Base-by-base conservation (phyloP, 2,888 invertebrate genomes). In the Ptychoptera albimana region DNA sequence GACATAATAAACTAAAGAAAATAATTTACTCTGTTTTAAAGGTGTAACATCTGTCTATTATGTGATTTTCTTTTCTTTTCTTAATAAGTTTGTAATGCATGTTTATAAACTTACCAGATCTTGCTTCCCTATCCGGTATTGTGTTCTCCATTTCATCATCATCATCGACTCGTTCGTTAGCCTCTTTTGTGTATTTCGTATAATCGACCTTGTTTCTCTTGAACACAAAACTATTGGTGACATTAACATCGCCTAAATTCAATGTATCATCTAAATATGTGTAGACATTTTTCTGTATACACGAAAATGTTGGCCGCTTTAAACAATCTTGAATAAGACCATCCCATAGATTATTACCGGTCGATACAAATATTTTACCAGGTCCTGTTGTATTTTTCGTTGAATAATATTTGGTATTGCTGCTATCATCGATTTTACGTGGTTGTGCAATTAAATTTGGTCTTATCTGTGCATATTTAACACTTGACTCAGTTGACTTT, bases 221-320 rank as follows among this genome's bases (percentile, higher is more conserved):
- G 56, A 83, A 75, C 41, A 70, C 67, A 56, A 79, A 60, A 53
- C 79, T 72, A 58, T 77, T 71, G 46, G 77, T 73, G 13, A 82
- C 68, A 51, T 75, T 75, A 13, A 82, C 68, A 58, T 83, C 80
- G 55, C 73, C 74, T 16, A 68, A 67, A 37, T 74, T 72, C 43
- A 87, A 66, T 23, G 75, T 75, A 30, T 74, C 70, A 51, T 80
- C 76, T 49, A 87, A 62, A 55, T 80, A 86, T n/a, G 71, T 67
- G 55, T 79, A 81, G 31, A 85, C 75, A 55, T 80, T 83, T 54
- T 78, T 80, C 55, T 83, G 82, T 45, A 87, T 77, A 59, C 87
- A 87, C 50, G 75, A 73, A 55, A 81, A 70, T 48, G 80, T 71
- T 13, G 82, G 77, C 43, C 71, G 68, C 10, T 66, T 67, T 39